Conservation (phyloP, 2,797 vertebrate genomes). For the Cichlasoma orientale region DNA sequence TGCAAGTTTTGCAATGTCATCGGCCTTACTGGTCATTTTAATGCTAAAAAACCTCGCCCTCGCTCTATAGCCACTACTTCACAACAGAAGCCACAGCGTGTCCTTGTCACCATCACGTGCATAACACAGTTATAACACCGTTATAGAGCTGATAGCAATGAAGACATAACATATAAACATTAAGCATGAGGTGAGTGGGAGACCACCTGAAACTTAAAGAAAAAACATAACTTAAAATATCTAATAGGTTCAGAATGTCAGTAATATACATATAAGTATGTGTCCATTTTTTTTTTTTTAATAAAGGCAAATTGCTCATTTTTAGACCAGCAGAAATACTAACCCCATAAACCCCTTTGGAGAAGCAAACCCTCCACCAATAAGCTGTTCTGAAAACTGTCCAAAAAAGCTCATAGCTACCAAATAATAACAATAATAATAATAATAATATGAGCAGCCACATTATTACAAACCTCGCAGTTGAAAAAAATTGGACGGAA, state of each 20-base stretch:
- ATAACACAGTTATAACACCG: slow-evolving; percentile 31
- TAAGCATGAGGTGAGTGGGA: neutral
- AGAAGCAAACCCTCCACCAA: slow-evolving; percentile 30
- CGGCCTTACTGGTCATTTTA: slow-evolving; percentile 37
- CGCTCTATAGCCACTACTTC: slow-evolving; percentile 12
- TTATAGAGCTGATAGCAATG: slow-evolving; percentile 15
- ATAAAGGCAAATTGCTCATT: slow-evolving; percentile 12
- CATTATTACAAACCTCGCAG: slow-evolving; percentile 28
- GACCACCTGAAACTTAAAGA: neutral
- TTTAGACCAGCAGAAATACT: slow-evolving; percentile 33
- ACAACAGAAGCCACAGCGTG: slow-evolving; percentile 13
- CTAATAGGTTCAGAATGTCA: neutral
- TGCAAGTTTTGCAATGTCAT: slow-evolving; percentile 36
- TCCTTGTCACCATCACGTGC: slow-evolving; percentile 24
- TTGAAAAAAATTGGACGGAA: slow-evolving; percentile 33
- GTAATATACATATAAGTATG: neutral
- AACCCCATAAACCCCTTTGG: slow-evolving; percentile 18
- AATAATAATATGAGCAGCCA: slow-evolving; percentile 3
- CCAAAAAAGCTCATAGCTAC: slow-evolving; percentile 38
- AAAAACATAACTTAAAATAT: neutral
- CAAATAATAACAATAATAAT: slow-evolving; percentile 22
- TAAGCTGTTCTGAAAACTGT: slow-evolving; percentile 44
- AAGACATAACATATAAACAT: slow-evolving; percentile 15
- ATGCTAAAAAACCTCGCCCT: slow-evolving; percentile 17
- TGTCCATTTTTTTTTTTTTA: neutral